Base-by-base conservation (phyloP, 2,113 vertebrate species). In the Hippocampus abdominalis region DNA sequence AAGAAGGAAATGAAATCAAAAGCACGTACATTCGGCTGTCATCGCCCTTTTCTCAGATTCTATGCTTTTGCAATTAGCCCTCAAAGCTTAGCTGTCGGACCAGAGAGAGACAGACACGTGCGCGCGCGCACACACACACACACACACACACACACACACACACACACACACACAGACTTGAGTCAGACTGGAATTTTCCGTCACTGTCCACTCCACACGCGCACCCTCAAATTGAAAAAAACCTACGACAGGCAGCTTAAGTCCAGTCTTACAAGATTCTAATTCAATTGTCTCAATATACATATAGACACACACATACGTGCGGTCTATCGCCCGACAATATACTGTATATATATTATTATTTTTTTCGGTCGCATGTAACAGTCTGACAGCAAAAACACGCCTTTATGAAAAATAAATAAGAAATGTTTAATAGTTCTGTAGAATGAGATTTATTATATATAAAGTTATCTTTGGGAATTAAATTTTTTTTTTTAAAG, bases 21-120 rank as follows among this genome's bases (percentile, higher is more conserved):
- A 76, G 88, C 95, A 98, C 95, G 91, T 96, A 96, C 97, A 97
- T 98, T 96, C 96, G 96, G 94, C 94, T 94, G 95, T 98, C 98
- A 97, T 99, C 97, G 98, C 97, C 97, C 95, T 96, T 95, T 95
- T 94, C 94, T 96, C 92, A 93, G 94, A 91, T 93, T 94, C 93
- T 97, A 95, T 96, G 91, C 95, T 93, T 98, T 98, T 94, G 5
- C 90, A 95, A 95, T 96, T 94, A 96, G 94, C 95, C 92, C 86
- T 84, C 88, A 83, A n/a, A 44, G 63, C 78, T 89, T 86, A 91
- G 91, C 96, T 98, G 96, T 99, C 96, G 94, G 89, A 97, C 96
- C 96, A 97, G 94, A 98, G 94, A 98, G 94, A 98, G 93, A 97
- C 93, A 96, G 76, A 78, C 68, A 29, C 29, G 46, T 48, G n/a